Evolutionary conservation across 2,113 vertebrate species (phyloP).

Genomic region (Oreotrochilus melanogaster): DNA sequence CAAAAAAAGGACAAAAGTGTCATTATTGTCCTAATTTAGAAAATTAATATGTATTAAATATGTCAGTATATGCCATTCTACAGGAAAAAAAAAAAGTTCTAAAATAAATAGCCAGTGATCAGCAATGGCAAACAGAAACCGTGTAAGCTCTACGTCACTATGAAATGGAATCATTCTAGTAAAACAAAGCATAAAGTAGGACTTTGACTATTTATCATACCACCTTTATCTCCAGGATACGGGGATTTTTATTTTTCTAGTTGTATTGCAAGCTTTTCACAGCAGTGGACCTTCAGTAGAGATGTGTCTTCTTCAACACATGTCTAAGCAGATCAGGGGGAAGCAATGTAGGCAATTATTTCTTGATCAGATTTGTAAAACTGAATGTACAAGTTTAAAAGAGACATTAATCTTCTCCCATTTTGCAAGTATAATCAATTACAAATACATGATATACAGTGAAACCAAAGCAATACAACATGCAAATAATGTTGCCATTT

Average conservation of each 20-base stretch:
- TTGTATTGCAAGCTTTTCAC: conserved; percentile 12
- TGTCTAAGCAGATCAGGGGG: background rate
- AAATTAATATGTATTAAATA: background rate
- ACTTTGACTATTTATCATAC: conserved; percentile 45
- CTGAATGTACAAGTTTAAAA: background rate
- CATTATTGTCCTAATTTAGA: background rate
- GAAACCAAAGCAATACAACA: background rate
- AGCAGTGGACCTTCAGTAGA: conserved; percentile 1
- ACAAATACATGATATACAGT: background rate
- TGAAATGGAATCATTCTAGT: background rate
- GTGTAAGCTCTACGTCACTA: background rate
- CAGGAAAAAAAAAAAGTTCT: background rate
- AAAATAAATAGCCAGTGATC: background rate
- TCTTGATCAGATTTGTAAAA: background rate
- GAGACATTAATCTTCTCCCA: background rate
- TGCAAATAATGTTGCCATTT: background rate
- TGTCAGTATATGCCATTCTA: background rate
- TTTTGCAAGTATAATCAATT: background rate
- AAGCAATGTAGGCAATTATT: background rate
- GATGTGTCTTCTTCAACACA: background rate
- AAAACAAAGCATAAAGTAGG: conserved; percentile 9
- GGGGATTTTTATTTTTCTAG: conserved; percentile 10
- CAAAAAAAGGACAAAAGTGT: background rate
- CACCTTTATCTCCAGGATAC: conserved; percentile 63
- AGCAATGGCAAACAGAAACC: background rate